Evolutionary conservation across 2,113 vertebrate species (phyloP).

Genomic region (Syngnathus floridae): DNA sequence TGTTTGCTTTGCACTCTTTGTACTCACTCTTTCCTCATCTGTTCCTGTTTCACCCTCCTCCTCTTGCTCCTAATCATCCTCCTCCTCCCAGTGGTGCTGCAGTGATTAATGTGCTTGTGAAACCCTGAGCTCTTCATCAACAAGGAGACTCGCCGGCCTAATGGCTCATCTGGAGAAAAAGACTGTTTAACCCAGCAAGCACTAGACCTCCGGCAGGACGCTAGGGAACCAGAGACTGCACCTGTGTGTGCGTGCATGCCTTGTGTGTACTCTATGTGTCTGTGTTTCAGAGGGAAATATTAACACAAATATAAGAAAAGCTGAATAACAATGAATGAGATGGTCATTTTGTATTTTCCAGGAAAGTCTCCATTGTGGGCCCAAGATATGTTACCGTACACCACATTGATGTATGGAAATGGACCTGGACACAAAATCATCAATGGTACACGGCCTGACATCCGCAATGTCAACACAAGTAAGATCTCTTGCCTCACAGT

Average conservation of each 20-base stretch:
- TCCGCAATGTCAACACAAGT: conserved; percentile 67
- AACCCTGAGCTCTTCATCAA: conserved; percentile 55
- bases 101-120: conserved; percentile 56
- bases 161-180: conserved; percentile 56
- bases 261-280: background rate
- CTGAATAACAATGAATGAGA: background rate
- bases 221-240: conserved; percentile 3
- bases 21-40: conserved; percentile 11
- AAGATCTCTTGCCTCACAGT: conserved; percentile 18
- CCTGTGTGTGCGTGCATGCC: background rate
- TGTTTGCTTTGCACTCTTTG: conserved; percentile 8
- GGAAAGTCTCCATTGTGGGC: conserved; percentile 71
- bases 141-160: conserved; percentile 29
- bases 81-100: conserved; percentile 23
- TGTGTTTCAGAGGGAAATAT: background rate
- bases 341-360: conserved; percentile 27
- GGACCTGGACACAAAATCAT: conserved; percentile 66
- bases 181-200: conserved; percentile 36
- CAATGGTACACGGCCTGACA: conserved; percentile 62
- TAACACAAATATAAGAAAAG: background rate
- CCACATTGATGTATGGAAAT: conserved; percentile 73
- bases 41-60: conserved; percentile 13
- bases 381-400: conserved; percentile 63
- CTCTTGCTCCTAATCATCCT: conserved; percentile 14
- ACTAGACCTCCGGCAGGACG: conserved; percentile 21